These are phyloP conservation scores for Eumaeus atala DNA, from an alignment of 1,140 invertebrate genomes.

Conservation along the genomic window DNA sequence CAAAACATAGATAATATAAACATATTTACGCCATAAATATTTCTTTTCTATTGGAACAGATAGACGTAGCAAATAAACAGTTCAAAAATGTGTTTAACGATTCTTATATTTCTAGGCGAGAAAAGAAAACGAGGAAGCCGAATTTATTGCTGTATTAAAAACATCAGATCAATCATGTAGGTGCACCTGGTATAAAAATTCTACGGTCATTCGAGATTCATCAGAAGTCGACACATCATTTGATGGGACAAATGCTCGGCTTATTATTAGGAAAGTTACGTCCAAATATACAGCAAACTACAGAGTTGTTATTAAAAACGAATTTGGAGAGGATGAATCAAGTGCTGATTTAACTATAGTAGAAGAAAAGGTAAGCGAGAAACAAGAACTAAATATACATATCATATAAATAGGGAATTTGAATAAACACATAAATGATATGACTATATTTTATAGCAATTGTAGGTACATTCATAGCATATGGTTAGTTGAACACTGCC, in stretches of 20 bases:
- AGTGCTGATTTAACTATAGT: slow-evolving; percentile 83
- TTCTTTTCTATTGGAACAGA: too few species aligned
- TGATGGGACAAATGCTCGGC: slow-evolving; percentile 85
- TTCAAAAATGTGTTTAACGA: background rate
- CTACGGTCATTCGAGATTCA: slow-evolving; percentile 81
- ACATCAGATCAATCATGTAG: slow-evolving; percentile 84
- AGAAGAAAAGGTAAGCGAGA: slow-evolving; percentile 71
- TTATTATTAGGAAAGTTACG: slow-evolving; percentile 82
- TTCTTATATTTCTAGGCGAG: slow-evolving; percentile 44
- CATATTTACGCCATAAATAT: too few species aligned
- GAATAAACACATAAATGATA: too few species aligned
- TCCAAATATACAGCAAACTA: slow-evolving; percentile 84
- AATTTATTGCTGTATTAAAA: slow-evolving; percentile 83
- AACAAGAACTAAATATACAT: too few species aligned
- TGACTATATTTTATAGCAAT: too few species aligned
- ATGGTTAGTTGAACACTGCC: too few species aligned
- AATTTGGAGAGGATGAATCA: slow-evolving; percentile 88
- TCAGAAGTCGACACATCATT: slow-evolving; percentile 82
- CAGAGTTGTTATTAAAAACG: slow-evolving; percentile 87
- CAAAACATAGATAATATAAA: too few species aligned
- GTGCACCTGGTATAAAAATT: slow-evolving; percentile 91
- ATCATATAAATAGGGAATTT: too few species aligned
- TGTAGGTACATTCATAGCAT: too few species aligned
- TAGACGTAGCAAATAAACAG: too few species aligned
- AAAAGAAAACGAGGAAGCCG: slow-evolving; percentile 84